Evolutionary conservation across 2,113 vertebrate species (phyloP).

Genomic region (Equus quagga): DNA sequence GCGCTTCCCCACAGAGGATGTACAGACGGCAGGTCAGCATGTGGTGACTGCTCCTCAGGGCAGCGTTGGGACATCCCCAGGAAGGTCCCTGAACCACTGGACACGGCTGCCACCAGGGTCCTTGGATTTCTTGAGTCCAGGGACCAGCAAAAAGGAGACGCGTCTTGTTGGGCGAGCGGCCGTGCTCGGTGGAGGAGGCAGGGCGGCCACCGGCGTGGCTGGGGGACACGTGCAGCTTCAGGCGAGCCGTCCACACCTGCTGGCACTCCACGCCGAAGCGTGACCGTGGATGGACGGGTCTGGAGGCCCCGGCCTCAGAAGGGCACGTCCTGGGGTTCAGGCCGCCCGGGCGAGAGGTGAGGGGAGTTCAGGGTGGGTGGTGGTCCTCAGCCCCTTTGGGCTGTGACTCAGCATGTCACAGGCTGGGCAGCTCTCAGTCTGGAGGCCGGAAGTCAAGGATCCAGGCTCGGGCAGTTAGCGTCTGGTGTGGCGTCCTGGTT

Average conservation of each 20-base stretch:
- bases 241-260: fast-evolving
- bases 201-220: neutral
- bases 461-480: too few relatives aligned
- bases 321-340: neutral
- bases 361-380: neutral
- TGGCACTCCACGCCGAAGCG: fast-evolving
- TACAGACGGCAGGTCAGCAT: too few relatives aligned
- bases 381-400: neutral
- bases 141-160: neutral
- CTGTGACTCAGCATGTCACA: neutral
- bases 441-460: neutral
- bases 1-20: neutral
- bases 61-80: too few relatives aligned
- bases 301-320: neutral
- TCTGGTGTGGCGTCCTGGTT: neutral
- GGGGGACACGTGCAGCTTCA: fast-evolving
- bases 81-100: neutral
- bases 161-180: too few relatives aligned
- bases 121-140: fast-evolving
- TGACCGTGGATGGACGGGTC: neutral
- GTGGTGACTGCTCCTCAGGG: fast-evolving
- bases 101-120: neutral
- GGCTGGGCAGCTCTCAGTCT: neutral
- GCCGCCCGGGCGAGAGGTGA: fast-evolving
- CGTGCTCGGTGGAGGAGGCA: neutral